Conservation (phyloP, 2,888 invertebrate species). For the Andrena chrysosceles region DNA sequence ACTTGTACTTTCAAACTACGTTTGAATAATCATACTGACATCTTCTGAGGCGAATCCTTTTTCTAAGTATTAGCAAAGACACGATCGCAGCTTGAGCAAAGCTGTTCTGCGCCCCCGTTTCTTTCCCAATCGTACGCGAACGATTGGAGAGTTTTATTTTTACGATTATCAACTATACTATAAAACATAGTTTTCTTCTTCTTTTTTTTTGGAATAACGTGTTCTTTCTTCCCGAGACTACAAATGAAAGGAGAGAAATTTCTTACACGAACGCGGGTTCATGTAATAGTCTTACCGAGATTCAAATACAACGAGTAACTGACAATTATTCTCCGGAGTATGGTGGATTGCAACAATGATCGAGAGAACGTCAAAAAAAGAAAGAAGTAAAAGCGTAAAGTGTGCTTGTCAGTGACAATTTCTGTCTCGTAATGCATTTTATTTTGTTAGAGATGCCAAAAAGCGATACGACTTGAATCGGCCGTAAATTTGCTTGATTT, state of each 20-base stretch:
- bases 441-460: conserved; percentile 61
- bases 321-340: conserved; percentile 56
- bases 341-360: conserved; percentile 39
- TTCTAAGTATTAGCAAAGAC: conserved; percentile 53
- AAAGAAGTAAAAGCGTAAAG: conserved; percentile 42
- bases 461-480: conserved; percentile 52
- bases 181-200: conserved; percentile 32
- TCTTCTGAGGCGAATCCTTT: conserved; percentile 42
- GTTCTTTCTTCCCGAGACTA: conserved; percentile 38
- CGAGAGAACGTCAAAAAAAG: conserved; percentile 31
- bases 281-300: conserved; percentile 47
- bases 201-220: conserved; percentile 14
- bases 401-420: conserved; percentile 23
- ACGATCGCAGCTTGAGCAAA: conserved; percentile 26
- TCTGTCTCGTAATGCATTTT: conserved; percentile 57
- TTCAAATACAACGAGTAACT: conserved; percentile 61
- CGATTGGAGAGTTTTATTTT: conserved; percentile 34
- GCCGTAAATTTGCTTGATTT: conserved; percentile 43
- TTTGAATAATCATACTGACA: conserved; percentile 47
- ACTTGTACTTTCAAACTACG: conserved; percentile 61
- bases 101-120: conserved; percentile 33
- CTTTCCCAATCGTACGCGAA: conserved; percentile 17
- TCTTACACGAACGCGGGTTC: conserved; percentile 51
- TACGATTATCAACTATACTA: conserved; percentile 27
- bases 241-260: conserved; percentile 34